Evolutionary conservation across 2,113 vertebrate species (phyloP).

Genomic region (Cephalopholis sonnerati): DNA sequence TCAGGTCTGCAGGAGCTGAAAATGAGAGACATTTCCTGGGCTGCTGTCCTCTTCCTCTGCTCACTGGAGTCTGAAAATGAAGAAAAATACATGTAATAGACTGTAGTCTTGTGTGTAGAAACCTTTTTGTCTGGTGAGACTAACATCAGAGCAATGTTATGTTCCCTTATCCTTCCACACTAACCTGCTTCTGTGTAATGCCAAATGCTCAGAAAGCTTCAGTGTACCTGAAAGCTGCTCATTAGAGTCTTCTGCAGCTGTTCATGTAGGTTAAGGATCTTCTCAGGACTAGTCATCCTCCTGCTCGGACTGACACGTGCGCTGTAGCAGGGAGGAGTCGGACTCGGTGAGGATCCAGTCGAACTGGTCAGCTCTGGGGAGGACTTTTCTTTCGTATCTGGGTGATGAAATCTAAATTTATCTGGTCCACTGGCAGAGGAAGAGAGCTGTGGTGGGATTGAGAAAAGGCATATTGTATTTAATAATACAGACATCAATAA

Average conservation of each 20-base stretch:
- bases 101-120: background rate
- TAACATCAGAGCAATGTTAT: background rate
- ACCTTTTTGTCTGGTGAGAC: background rate
- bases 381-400: constrained; percentile 12
- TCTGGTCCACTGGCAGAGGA: constrained; percentile 36
- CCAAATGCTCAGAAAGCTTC: background rate
- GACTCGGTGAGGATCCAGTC: background rate
- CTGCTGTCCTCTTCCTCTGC: constrained; percentile 57
- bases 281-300: constrained; percentile 75
- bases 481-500: too few relatives aligned
- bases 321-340: background rate
- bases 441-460: constrained; percentile 48
- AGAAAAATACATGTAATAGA: constrained; percentile 13
- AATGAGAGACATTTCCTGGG: constrained; percentile 46
- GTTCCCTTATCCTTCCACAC: background rate
- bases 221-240: constrained; percentile 76
- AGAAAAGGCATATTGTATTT: constrained; percentile 3
- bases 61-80: constrained; percentile 55
- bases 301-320: background rate
- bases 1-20: constrained; percentile 42
- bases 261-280: constrained; percentile 76
- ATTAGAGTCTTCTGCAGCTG: constrained; percentile 76
- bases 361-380: constrained; percentile 24
- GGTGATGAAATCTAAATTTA: background rate
- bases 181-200: background rate